Evolutionary conservation across 2,113 vertebrate species (phyloP).

Genomic region (Ptychochromis oligacanthus): DNA sequence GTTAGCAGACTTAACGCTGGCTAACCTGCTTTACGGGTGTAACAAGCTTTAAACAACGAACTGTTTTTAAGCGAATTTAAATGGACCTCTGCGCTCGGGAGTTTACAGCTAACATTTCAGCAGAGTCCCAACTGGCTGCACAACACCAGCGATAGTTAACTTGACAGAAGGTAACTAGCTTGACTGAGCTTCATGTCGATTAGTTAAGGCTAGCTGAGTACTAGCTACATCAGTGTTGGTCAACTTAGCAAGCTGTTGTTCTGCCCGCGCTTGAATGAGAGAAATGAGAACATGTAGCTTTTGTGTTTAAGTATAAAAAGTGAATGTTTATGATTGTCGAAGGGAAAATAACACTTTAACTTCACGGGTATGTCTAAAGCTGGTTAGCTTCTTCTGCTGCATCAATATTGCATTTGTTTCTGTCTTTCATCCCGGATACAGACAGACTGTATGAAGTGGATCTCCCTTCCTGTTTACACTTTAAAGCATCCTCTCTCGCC

Average conservation of each 20-base stretch:
- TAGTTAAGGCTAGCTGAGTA: conserved; percentile 11
- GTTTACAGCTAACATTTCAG: neutral
- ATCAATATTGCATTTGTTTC: neutral
- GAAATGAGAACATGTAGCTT: too few species aligned
- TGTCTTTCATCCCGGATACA: neutral
- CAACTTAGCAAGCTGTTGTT: neutral
- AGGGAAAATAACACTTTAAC: neutral
- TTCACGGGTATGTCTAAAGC: neutral
- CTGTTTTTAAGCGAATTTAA: neutral
- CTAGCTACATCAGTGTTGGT: neutral
- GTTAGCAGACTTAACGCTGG: conserved; percentile 50
- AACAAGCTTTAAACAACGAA: neutral
- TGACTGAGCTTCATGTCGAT: conserved; percentile 12
- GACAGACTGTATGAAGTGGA: conserved; percentile 33
- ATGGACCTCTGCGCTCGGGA: neutral
- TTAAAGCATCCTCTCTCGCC: conserved; percentile 17
- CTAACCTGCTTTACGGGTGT: conserved; percentile 38
- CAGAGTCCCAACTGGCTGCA: neutral
- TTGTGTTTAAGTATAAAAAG: neutral
- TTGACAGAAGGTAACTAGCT: conserved; percentile 34
- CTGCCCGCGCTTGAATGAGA: neutral
- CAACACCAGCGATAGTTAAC: neutral
- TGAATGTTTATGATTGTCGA: neutral
- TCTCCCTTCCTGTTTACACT: conserved; percentile 36
- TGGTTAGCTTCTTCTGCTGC: neutral